Conservation (phyloP, 2,797 vertebrate genomes). For the Anomalospiza imberbis region DNA sequence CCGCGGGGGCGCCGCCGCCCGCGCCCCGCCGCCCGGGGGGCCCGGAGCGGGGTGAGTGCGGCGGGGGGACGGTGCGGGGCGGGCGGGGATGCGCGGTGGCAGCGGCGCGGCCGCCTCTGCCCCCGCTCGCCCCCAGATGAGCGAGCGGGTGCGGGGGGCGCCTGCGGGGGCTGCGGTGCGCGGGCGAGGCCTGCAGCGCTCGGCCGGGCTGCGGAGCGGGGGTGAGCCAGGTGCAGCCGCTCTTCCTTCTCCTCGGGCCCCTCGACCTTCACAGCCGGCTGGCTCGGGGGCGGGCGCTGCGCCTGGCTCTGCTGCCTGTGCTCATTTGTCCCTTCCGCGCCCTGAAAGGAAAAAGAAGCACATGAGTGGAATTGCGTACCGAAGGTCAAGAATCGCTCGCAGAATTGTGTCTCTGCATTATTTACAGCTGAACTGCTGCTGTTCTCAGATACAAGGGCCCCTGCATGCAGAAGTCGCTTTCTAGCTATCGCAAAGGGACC, state of each 20-base stretch:
- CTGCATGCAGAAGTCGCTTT: rapidly evolving
- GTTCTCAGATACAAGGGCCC: neutral
- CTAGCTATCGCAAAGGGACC: neutral
- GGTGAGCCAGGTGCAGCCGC: neutral
- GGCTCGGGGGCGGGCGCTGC: neutral
- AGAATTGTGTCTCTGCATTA: neutral
- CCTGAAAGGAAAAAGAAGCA: neutral
- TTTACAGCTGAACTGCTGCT: neutral
- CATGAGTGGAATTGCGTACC: neutral
- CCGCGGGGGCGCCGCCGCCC: neutral
- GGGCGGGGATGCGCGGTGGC: neutral
- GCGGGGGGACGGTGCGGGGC: neutral
- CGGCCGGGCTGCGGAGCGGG: neutral
- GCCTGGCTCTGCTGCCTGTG: neutral
- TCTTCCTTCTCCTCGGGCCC: neutral
- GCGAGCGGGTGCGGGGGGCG: too few relatives aligned
- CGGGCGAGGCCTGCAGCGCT: neutral
- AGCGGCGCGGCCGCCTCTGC: neutral
- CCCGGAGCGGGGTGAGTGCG: neutral
- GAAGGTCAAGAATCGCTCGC: neutral
- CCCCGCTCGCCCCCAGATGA: neutral
- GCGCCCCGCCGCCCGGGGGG: neutral
- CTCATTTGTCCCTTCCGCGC: neutral
- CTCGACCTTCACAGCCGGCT: constrained; percentile 63
- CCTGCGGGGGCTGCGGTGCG: neutral